Evolutionary conservation across 1,140 invertebrate genomes (phyloP).

Genomic region (Spodoptera frugiperda): DNA sequence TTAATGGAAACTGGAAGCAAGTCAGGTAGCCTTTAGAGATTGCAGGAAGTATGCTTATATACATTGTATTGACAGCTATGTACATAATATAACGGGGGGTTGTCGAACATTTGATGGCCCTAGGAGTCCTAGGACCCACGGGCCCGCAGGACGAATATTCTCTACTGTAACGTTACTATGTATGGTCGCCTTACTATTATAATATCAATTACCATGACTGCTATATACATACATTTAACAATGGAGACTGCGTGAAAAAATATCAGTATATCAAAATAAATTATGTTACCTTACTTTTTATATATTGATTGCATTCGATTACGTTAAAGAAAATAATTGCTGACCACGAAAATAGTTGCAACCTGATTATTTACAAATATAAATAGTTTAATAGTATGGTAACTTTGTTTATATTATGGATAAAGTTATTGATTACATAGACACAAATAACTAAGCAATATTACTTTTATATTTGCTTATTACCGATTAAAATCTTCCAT

Average conservation of each 20-base stretch:
- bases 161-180: not conserved
- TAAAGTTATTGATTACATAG: constrained; percentile 41
- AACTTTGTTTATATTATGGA: constrained; percentile 45
- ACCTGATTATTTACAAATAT: constrained; percentile 42
- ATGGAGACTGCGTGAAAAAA: constrained; percentile 18
- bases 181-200: not conserved
- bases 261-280: constrained; percentile 37
- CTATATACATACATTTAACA: constrained; percentile 10
- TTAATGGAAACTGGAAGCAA: constrained; percentile 1
- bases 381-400: constrained; percentile 44
- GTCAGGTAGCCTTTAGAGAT: no score
- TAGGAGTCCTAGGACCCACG: no score
- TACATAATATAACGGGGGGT: no score
- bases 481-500: constrained; percentile 31
- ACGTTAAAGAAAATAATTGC: constrained; percentile 19
- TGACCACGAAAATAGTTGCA: constrained; percentile 27
- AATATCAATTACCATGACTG: not conserved
- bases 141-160: no score
- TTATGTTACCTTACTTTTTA: constrained; percentile 11
- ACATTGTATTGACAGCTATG: no score
- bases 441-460: constrained; percentile 40
- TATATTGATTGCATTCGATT: not conserved
- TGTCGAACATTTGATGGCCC: no score
- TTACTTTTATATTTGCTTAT: constrained; percentile 34
- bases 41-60: no score